Evolutionary conservation across 2,797 vertebrate genomes (phyloP).

Genomic region (Gallinago stenura): DNA sequence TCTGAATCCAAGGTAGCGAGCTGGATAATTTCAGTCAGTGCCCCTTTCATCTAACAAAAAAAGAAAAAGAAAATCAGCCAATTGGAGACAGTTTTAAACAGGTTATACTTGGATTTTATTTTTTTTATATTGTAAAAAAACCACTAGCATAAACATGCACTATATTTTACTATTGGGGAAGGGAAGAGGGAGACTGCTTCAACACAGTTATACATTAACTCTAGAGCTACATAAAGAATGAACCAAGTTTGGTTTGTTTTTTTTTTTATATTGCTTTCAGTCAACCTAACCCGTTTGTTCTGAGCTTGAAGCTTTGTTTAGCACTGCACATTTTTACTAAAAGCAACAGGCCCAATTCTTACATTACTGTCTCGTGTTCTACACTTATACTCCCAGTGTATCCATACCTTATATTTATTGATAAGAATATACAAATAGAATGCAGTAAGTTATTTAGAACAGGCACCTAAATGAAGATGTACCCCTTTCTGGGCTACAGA

Average conservation of each 20-base stretch:
- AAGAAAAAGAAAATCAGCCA: constrained; percentile 67
- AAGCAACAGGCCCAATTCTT: neutral
- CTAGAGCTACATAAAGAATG: neutral
- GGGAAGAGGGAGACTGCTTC: constrained; percentile 3
- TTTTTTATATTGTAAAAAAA: neutral
- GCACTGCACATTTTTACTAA: neutral
- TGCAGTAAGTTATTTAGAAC: neutral
- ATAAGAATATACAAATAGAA: neutral
- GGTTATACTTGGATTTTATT: neutral
- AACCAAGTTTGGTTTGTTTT: neutral
- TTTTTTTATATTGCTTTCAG: neutral
- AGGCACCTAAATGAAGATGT: neutral
- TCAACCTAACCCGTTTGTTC: neutral
- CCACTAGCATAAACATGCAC: constrained; percentile 43
- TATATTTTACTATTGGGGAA: constrained; percentile 18
- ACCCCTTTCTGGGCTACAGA: neutral
- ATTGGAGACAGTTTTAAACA: constrained; percentile 59
- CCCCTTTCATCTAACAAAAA: constrained; percentile 92
- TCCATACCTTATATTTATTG: neutral
- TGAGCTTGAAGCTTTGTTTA: neutral
- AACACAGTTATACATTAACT: constrained; percentile 28
- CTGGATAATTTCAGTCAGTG: constrained; percentile 95
- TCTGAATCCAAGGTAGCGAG: constrained; percentile 96
- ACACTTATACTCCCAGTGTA: neutral
- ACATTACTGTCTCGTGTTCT: neutral